A percentile compares a stretch with the other conserved stretches of the same genome.
These are phyloP conservation scores for Ochotona princeps DNA, from an alignment of 2,113 vertebrate genomes.

Conservation along the genomic window DNA sequence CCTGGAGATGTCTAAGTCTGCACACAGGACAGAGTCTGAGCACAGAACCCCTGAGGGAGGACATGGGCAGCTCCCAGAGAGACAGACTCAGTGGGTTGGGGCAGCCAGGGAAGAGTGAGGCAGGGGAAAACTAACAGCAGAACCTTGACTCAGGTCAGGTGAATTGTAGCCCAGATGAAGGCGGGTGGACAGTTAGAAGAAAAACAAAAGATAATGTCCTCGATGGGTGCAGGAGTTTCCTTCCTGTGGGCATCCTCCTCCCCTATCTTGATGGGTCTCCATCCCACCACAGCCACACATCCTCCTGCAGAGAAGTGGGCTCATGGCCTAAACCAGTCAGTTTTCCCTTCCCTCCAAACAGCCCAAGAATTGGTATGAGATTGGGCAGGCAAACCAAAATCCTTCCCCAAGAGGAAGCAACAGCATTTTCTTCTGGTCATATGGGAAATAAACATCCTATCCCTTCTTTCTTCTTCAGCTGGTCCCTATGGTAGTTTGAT, in stretches of 20 bases:
- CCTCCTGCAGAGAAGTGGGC: neutral
- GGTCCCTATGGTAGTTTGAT: neutral
- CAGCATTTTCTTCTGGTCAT: neutral
- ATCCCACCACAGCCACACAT: neutral
- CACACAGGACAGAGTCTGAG: neutral
- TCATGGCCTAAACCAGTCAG: neutral
- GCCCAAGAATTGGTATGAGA: neutral
- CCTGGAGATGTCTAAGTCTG: neutral
- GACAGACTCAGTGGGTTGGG: neutral
- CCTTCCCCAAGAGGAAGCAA: neutral
- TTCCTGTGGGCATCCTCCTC: neutral
- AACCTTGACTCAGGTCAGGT: neutral
- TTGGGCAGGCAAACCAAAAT: neutral
- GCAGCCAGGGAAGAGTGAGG: neutral
- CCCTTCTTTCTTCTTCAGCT: neutral
- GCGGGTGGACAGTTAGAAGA: neutral
- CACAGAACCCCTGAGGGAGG: neutral
- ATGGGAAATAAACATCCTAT: neutral
- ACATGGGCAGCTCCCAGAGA: neutral
- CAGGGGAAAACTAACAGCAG: neutral
- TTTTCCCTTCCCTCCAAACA: neutral
- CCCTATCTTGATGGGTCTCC: neutral
- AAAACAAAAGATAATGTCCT: neutral
- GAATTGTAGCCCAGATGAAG: neutral
- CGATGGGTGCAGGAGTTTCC: neutral